These are phyloP conservation scores for Narcine bancroftii DNA, from an alignment of 2,113 vertebrate genomes.

Conservation along the genomic window DNA sequence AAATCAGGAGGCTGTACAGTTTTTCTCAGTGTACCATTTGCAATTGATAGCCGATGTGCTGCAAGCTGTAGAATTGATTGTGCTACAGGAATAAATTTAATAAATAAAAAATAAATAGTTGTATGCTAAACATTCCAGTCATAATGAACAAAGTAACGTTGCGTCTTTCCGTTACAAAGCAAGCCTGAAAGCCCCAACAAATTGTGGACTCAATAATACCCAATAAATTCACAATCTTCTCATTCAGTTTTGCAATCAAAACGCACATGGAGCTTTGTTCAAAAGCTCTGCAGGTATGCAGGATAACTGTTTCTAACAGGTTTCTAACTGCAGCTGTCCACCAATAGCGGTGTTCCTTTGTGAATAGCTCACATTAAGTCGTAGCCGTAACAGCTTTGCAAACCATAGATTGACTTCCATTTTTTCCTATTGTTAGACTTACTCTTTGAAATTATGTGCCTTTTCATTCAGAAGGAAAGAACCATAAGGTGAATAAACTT, in stretches of 20 bases:
- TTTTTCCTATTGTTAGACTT: not conserved
- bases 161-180: not conserved
- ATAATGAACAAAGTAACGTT: not conserved
- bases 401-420: not conserved
- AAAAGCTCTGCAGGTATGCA: constrained; percentile 8
- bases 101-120: not conserved
- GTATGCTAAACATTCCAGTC: not conserved
- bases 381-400: not conserved
- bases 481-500: not conserved
- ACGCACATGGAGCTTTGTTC: constrained; percentile 11
- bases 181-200: not conserved
- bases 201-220: not conserved
- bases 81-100: not conserved
- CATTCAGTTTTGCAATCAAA: constrained; percentile 13
- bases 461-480: not conserved
- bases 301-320: not conserved
- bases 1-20: not conserved
- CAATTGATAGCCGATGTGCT: not conserved
- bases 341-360: not conserved
- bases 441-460: not conserved
- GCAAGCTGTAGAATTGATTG: not conserved
- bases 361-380: not conserved
- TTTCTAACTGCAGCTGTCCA: not conserved
- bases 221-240: not conserved
- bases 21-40: not conserved